Percentiles rank a stretch among this genome's conserved stretches.
Evolutionary conservation across 1,140 invertebrate species (phyloP).

Genomic region (Melanaphis sacchari): DNA sequence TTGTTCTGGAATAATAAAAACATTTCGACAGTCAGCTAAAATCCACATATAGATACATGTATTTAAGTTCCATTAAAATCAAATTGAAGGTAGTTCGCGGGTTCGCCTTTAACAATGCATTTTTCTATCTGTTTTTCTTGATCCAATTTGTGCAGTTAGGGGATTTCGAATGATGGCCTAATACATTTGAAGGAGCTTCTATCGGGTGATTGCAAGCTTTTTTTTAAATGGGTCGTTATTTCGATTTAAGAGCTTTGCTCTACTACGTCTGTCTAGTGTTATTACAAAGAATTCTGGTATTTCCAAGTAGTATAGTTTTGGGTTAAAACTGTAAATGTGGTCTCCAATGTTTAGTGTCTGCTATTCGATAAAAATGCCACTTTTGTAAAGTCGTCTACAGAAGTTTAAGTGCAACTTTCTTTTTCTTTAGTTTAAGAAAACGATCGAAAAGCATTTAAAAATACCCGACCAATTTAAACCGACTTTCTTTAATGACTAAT

Average conservation of each 20-base stretch:
- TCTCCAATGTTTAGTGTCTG: not conserved
- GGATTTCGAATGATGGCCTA: constrained; percentile 38
- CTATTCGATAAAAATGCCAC: constrained; percentile 13
- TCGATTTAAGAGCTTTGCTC: constrained; percentile 34
- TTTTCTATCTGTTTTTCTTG: not conserved
- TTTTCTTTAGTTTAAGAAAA: not conserved
- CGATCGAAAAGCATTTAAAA: not conserved
- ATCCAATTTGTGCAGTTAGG: constrained; percentile 40
- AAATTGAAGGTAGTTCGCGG: constrained; percentile 35
- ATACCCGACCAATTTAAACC: not conserved
- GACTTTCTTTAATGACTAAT: not conserved
- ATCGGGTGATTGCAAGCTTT: constrained; percentile 19
- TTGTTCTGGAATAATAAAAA: not conserved
- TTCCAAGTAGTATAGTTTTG: not conserved
- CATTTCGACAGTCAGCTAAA: not conserved
- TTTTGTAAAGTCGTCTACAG: not conserved
- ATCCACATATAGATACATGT: not conserved
- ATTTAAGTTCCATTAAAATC: constrained; percentile 28
- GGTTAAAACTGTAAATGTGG: constrained; percentile 22
- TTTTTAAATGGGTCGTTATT: constrained; percentile 35
- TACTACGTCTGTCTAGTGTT: constrained; percentile 7
- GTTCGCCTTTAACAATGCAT: constrained; percentile 20
- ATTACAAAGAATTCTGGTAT: constrained; percentile 25
- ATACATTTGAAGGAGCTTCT: constrained; percentile 13
- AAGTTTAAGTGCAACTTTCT: not conserved